phyloP scores from a whole-genome alignment of 2,888 invertebrate genomes.

The Ditula angustiorana region DNA sequence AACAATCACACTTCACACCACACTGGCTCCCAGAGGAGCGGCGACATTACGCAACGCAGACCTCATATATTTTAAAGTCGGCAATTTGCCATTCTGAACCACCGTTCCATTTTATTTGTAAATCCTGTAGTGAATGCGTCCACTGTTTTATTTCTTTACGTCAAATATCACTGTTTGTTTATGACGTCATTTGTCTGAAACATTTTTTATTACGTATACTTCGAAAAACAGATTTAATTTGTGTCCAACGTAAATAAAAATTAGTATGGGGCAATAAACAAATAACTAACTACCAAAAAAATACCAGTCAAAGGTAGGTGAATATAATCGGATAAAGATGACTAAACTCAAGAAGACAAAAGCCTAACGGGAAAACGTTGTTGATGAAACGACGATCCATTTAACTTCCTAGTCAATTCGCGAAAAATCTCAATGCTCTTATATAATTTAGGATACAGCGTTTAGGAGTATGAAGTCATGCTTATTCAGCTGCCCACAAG shows the following conservation, averaged over 20 bases:
- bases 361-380: background rate
- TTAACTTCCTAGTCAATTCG: background rate
- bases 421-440: constrained; percentile 1
- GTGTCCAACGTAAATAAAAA: constrained; percentile 7
- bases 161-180: constrained; percentile 15
- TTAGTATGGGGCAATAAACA: background rate
- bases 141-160: constrained; percentile 1
- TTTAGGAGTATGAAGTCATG: constrained; percentile 20
- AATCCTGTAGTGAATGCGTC: constrained; percentile 8
- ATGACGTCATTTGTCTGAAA: constrained; percentile 8
- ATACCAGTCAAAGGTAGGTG: no score
- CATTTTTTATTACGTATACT: no score
- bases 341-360: no score
- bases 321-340: no score
- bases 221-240: no score
- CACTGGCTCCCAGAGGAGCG: constrained; percentile 12
- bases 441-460: background rate
- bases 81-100: constrained; percentile 16
- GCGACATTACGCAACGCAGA: constrained; percentile 9
- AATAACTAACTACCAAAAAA: no score
- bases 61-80: constrained; percentile 6
- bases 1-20: constrained; percentile 44
- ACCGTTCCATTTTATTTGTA: constrained; percentile 40
- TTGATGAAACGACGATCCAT: background rate
- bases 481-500: constrained; percentile 12